A percentile compares a stretch with the other conserved stretches of the same genome.
Conservation (phyloP, 2,797 vertebrate species). For the Pantherophis vulpinus region DNA sequence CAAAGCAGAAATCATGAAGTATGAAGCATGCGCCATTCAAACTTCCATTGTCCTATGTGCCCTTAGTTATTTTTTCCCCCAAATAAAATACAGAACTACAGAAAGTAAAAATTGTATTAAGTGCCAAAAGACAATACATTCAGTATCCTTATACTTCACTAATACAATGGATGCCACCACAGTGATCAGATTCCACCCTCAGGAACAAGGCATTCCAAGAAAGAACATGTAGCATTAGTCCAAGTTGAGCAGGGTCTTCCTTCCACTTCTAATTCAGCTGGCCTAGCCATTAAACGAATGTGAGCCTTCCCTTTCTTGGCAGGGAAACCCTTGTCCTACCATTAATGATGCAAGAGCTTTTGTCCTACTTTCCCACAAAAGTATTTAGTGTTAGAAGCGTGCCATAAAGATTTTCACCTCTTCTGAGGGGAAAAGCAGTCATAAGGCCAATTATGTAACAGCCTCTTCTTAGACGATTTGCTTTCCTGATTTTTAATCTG, state of each 20-base stretch:
- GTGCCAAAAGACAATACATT: neutral
- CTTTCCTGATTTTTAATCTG: slow-evolving; percentile 66
- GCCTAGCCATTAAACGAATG: neutral
- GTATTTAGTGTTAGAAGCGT: neutral
- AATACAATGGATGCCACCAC: neutral
- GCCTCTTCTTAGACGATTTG: slow-evolving; percentile 54
- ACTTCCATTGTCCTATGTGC: neutral
- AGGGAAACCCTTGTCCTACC: neutral
- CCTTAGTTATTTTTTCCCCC: neutral
- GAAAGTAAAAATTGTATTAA: neutral
- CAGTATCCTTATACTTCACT: neutral
- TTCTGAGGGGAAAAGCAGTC: slow-evolving; percentile 35
- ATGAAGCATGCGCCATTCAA: neutral
- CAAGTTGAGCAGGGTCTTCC: neutral
- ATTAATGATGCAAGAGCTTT: fast-evolving
- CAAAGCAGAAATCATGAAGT: neutral
- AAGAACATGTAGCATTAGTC: neutral
- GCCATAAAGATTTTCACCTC: slow-evolving; percentile 34
- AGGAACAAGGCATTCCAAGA: neutral
- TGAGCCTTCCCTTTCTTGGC: fast-evolving
- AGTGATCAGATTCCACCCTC: neutral
- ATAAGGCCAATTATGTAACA: slow-evolving; percentile 60
- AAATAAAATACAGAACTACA: neutral
- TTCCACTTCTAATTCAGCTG: neutral
- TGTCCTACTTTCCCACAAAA: neutral